These are phyloP conservation scores for Saguinus imperator DNA, from an alignment of 2,113 vertebrate genomes.

Conservation along the genomic window DNA sequence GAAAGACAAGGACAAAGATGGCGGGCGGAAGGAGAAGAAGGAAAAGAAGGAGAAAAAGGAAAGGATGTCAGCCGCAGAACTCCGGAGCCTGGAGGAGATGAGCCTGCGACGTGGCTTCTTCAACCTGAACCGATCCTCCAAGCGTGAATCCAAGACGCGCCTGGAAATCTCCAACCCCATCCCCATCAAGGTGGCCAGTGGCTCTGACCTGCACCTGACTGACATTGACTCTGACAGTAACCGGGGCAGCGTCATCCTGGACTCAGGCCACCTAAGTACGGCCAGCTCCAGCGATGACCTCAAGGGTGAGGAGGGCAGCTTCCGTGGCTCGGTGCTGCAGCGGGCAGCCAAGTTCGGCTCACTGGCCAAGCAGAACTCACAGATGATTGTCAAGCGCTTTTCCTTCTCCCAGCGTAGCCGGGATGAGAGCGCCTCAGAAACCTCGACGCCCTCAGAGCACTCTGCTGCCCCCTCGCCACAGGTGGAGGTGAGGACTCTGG, in stretches of 20 bases:
- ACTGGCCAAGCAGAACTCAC: conserved; percentile 90
- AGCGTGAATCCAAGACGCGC: conserved; percentile 89
- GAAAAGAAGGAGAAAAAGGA: conserved; percentile 97
- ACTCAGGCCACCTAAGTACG: conserved; percentile 86
- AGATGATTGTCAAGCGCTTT: conserved; percentile 89
- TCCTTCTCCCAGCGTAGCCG: conserved; percentile 89
- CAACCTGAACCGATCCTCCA: conserved; percentile 92
- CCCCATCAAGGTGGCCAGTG: conserved; percentile 94
- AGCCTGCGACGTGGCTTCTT: conserved; percentile 95
- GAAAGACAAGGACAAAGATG: conserved; percentile 92
- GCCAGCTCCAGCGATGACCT: conserved; percentile 89
- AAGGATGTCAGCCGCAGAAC: conserved; percentile 94
- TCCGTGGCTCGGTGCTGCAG: conserved; percentile 91
- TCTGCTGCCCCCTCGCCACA: conserved; percentile 87
- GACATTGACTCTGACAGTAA: conserved; percentile 89
- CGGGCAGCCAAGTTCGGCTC: conserved; percentile 92
- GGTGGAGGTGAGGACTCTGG: conserved; percentile 85
- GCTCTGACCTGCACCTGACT: conserved; percentile 90
- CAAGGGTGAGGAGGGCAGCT: conserved; percentile 86
- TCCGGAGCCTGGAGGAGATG: conserved; percentile 97
- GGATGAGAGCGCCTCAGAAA: conserved; percentile 89
- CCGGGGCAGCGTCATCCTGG: conserved; percentile 86
- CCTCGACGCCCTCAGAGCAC: conserved; percentile 86
- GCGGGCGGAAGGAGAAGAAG: conserved; percentile 91
- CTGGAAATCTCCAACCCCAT: conserved; percentile 97